A percentile compares a stretch with the other conserved stretches of the same genome.
Evolutionary conservation across 2,113 vertebrate genomes (phyloP).

Genomic region (Chloroceryle aenea): DNA sequence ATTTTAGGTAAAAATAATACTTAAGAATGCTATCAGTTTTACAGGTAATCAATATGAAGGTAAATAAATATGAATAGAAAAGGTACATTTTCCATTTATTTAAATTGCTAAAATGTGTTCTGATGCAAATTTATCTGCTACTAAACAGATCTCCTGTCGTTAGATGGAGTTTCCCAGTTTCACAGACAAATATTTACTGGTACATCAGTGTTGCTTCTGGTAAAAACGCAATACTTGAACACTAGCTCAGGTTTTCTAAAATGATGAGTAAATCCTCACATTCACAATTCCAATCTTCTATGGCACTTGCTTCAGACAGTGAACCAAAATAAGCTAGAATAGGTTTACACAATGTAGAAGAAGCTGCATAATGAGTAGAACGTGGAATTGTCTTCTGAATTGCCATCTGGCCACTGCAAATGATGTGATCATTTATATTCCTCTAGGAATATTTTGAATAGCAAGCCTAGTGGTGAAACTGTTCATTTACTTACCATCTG

Average conservation of each 20-base stretch:
- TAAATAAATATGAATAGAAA: background rate
- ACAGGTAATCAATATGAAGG: background rate
- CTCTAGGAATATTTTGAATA: conserved; percentile 39
- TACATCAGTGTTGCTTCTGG: background rate
- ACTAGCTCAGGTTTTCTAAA: background rate
- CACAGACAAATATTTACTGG: background rate
- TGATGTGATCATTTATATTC: conserved; percentile 55
- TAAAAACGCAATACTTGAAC: background rate
- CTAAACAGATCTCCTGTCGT: background rate
- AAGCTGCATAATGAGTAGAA: background rate
- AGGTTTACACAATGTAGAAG: background rate
- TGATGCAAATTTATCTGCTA: background rate
- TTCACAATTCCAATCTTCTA: background rate
- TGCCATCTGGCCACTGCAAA: conserved; percentile 52
- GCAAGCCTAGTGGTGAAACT: conserved; percentile 24
- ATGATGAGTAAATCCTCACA: background rate
- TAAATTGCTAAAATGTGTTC: background rate
- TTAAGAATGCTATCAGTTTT: background rate
- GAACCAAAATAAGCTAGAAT: background rate
- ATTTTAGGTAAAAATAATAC: background rate
- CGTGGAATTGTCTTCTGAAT: conserved; percentile 13
- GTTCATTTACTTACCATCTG: conserved; percentile 58
- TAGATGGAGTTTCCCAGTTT: background rate
- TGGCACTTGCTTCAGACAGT: background rate
- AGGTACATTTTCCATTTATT: background rate